Conservation (phyloP, 2,888 invertebrate genomes). For the Fragum fragum region DNA sequence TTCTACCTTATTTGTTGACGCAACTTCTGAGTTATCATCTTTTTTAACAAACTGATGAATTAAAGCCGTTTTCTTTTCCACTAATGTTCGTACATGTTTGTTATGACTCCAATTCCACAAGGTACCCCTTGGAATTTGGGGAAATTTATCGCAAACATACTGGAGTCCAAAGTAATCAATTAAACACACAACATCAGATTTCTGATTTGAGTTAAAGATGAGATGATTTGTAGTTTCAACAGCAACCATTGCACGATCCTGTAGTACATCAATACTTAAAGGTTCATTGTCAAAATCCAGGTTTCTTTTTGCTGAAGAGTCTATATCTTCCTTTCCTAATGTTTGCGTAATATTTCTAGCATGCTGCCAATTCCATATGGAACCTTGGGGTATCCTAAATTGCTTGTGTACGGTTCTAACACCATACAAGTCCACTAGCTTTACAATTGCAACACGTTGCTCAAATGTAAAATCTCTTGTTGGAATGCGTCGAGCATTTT, state of each 20-base stretch:
- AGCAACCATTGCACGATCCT: constrained; percentile 48
- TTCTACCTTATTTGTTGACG: background rate
- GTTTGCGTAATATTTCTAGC: constrained; percentile 42
- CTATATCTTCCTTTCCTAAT: constrained; percentile 22
- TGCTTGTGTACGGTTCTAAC: constrained; percentile 64
- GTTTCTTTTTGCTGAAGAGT: constrained; percentile 16
- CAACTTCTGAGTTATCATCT: background rate
- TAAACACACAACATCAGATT: constrained; percentile 59
- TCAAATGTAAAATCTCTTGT: constrained; percentile 58
- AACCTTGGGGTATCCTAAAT: constrained; percentile 55
- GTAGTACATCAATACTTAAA: constrained; percentile 49
- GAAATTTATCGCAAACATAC: constrained; percentile 56
- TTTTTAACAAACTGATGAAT: background rate
- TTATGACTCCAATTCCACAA: constrained; percentile 67
- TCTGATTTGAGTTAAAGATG: constrained; percentile 51
- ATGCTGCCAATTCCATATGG: constrained; percentile 68
- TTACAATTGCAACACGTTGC: constrained; percentile 61
- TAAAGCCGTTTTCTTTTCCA: constrained; percentile 33
- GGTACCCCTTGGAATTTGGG: constrained; percentile 59
- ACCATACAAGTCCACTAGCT: constrained; percentile 64
- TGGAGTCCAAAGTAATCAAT: constrained; percentile 61
- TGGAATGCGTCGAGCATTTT: constrained; percentile 35
- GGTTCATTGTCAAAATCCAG: constrained; percentile 33
- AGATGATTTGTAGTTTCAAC: constrained; percentile 46
- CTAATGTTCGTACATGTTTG: constrained; percentile 41